Evolutionary conservation across 1,140 invertebrate genomes (phyloP), one percentile per base, ranked within the genome.

Genomic region (Panulirus ornatus): DNA sequence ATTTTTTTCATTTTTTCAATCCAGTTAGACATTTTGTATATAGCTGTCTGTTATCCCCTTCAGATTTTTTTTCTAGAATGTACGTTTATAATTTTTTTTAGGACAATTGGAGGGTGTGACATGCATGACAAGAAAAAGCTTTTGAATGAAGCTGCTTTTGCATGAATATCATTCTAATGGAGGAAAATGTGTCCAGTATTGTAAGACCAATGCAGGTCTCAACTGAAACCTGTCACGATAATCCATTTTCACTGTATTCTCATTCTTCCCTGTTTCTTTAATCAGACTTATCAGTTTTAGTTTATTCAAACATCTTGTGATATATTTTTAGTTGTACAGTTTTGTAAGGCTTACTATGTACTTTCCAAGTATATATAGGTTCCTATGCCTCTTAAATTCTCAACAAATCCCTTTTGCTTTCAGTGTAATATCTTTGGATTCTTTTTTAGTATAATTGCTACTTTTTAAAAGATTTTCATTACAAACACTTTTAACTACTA

Each of bases 11-110:
- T 44, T 11, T 30, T n/a, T 36, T 78, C 27, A 36, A 78, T 78
- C 75, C 75, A 42, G 42, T 44, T 78, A 27, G 42, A n/a, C 42
- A 27, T 47, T 40, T 78, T 78, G 44, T 78, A 44, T 40, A 44
- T 75, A 75, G 40, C 19, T 16, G 1, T 40, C 40, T 42, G 38
- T 40, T 75, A 30, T 16, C 34, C 58, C 3, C 22, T 63, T 19
- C n/a, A 75, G 36, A 75, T 16, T n/a, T n/a, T 75, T 27, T 75
- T 40, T 34, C 70, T 75, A 14, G 5, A 8, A 11, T 40, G 11
- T 42, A 40, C 34, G 27, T 73, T 2, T 73, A 38, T 73, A 2
- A 6, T 34, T 47, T 27, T 51, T 47, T 51, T n/a, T 16, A 75
- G 9, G 36, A 40, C 22, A 75, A 40, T 11, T 63, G 58, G n/a